Conservation (phyloP, 2,797 vertebrate species). For the Apogon hyalosoma region DNA sequence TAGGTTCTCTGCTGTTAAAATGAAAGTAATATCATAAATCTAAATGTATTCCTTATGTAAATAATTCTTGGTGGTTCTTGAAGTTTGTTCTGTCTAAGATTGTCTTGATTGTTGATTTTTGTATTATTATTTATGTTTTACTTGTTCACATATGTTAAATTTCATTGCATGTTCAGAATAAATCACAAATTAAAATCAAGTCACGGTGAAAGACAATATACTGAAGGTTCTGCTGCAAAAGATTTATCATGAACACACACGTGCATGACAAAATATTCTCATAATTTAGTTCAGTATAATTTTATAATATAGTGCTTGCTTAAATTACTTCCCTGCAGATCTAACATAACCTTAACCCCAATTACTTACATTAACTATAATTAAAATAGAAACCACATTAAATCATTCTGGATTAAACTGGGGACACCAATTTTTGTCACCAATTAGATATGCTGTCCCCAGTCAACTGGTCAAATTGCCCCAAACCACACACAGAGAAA, state of each 20-base stretch:
- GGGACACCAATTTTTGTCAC: conserved; percentile 38
- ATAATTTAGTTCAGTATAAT: conserved; percentile 5
- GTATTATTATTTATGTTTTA: too few species aligned
- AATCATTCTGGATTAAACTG: conserved; percentile 25
- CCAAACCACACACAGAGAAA: neutral
- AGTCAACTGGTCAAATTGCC: conserved; percentile 31
- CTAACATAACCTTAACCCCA: conserved; percentile 49
- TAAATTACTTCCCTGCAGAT: conserved; percentile 22
- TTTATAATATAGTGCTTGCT: neutral
- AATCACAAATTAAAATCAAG: too few species aligned
- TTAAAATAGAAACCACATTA: conserved; percentile 37
- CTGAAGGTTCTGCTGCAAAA: neutral
- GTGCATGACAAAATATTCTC: neutral
- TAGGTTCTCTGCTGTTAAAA: too few species aligned
- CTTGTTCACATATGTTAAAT: too few species aligned
- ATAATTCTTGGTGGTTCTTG: neutral
- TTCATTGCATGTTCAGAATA: too few species aligned
- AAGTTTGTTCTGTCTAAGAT: neutral
- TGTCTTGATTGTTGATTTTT: too few species aligned
- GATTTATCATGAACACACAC: neutral
- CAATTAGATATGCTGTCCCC: conserved; percentile 43
- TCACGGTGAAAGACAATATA: neutral
- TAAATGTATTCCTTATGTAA: neutral
- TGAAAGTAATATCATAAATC: neutral
- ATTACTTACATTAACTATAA: conserved; percentile 57